Base-by-base conservation (phyloP, 2,888 invertebrate genomes). In the Limenitis camilla region DNA sequence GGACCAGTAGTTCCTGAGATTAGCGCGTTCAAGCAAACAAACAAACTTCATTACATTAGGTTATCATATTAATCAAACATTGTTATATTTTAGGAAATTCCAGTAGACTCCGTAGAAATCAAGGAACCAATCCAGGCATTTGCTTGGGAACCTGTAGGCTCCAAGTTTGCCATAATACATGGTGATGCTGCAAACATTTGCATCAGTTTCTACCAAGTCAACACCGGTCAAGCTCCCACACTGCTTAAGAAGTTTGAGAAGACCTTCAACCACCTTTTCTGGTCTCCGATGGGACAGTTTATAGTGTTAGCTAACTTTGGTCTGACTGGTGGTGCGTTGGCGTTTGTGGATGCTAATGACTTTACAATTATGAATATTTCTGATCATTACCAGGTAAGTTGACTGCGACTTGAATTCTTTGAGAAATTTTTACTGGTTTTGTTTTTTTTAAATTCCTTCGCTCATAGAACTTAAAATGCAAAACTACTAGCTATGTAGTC, bases 131-230 rank as follows among this genome's bases (percentile, higher is more conserved):
- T 96, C 52, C 93, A 95, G 69, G 96, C 97, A 0, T 99, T 99
- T 72, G 97, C 97, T 0, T 99, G 99, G 99, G 99, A 99, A 76
- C 99, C 99, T 0, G 90, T 96, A 6, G 99, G 99, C 2, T 94
- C 93, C 44, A 98, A 98, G 75, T 99, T 99, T 80, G 94, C 97
- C 0, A 96, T 98, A 51, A 97, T 99, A 60, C 97, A 98, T 64
- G 99, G 99, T 0, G 98, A 98, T 72, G 87, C 89, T 0, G 89
- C 88, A 6, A 95, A 94, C 67, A 93, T 94, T 41, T 92, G 90
- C 65, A 97, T 98, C 28, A 96, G 96, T 68, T 98, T 98, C 84
- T 98, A 97, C 69, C 95, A 95, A 79, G 87, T 87, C 6, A 95
- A 96, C 72, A 94, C 94, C 5, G 96, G 96, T 4, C 96, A 96